Base-by-base conservation (phyloP, 2,888 invertebrate genomes). In the Meiosimyza platycephala region DNA sequence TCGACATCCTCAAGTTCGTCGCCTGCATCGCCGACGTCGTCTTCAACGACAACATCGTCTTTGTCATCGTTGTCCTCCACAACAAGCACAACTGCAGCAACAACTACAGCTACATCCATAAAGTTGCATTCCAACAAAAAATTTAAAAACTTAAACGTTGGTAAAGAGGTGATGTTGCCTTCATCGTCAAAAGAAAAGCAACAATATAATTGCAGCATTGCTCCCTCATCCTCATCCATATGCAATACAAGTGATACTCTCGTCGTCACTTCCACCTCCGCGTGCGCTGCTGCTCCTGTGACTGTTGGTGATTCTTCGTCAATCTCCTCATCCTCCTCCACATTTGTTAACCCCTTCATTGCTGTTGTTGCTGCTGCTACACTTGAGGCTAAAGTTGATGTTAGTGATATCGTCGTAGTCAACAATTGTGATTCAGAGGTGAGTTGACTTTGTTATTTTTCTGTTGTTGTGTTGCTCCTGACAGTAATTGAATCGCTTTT, bases 121-220 rank as follows among this genome's bases (percentile, higher is more conserved):
- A 40, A 40, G 40, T 60, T 57, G 55, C 72, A 50, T 67, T 68
- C 73, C 78, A 83, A 82, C 80, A 83, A 81, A 76, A 85, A 84
- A 80, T 84, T 84, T 72, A 83, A 85, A 80, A 85, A 85, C 79
- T 80, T 84, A 78, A 84, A 83, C 80, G 79, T 84, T 79, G 80
- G 82, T 77, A 80, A 84, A 69, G 84, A 84, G 78, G 82, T 84
- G 70, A 84, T 84, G 84, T 78, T 84, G 79, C 84, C 84, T 69
- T 84, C 84, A 48, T 85, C 84, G 63, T 79, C 83, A 62, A 84
- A 84, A 80, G 79, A 85, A 75, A 84, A 84, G 79, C 79, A 79
- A 69, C 80, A 80, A 77, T 80, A 81, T 79, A 80, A 82, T 82
- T 80, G 82, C 9, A 40, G 9, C 77, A 77, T 78, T 76, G 77